phyloP scores from a whole-genome alignment of 2,888 invertebrate genomes.

The Corythucha ciliata region DNA sequence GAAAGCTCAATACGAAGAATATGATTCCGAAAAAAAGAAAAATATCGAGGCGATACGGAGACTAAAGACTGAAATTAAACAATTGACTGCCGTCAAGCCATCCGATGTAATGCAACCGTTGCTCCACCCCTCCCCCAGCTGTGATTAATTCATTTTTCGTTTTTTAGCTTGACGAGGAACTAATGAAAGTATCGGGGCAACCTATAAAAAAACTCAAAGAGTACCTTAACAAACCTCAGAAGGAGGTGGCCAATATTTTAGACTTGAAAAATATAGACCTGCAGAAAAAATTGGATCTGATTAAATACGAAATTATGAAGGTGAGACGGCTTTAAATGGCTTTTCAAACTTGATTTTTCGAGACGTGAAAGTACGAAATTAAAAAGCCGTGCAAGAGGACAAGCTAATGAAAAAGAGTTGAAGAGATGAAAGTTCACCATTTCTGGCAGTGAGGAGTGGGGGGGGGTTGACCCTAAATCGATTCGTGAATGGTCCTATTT shows the following conservation, averaged over 20 bases:
- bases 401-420: no score
- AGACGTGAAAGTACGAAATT: no score
- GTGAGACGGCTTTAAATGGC: constrained; percentile 23
- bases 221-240: constrained; percentile 37
- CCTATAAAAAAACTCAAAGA: constrained; percentile 23
- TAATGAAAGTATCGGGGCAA: constrained; percentile 22
- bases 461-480: no score
- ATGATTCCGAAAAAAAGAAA: constrained; percentile 61
- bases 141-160: not conserved
- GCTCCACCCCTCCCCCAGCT: not conserved
- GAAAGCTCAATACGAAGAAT: constrained; percentile 72
- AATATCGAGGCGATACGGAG: constrained; percentile 60
- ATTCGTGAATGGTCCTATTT: no score
- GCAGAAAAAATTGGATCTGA: constrained; percentile 61
- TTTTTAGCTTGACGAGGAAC: constrained; percentile 23
- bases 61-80: constrained; percentile 63
- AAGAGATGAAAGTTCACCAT: no score
- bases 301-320: constrained; percentile 55
- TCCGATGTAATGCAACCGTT: constrained; percentile 16
- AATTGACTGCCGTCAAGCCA: constrained; percentile 47
- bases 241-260: constrained; percentile 48
- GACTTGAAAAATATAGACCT: constrained; percentile 62
- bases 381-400: no score
- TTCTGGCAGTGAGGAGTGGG: no score
- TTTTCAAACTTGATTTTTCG: no score